phyloP scores from a whole-genome alignment of 2,113 vertebrate genomes.

The Salvelinus fontinalis region DNA sequence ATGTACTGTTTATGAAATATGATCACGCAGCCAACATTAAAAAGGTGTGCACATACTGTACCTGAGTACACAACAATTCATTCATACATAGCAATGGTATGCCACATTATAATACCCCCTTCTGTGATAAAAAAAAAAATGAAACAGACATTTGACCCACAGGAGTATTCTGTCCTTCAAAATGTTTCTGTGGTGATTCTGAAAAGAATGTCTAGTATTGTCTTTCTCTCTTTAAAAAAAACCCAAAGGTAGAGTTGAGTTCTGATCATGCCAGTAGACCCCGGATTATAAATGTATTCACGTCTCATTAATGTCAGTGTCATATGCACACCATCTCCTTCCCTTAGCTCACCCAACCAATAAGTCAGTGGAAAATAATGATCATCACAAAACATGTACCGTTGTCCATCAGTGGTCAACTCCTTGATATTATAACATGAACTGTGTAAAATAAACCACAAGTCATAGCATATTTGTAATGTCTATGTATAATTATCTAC shows the following conservation, averaged over 20 bases:
- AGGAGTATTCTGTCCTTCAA: conserved; percentile 48
- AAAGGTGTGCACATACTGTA: conserved; percentile 44
- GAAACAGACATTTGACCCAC: conserved; percentile 61
- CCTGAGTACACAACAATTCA: conserved; percentile 53
- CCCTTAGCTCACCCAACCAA: conserved; percentile 32
- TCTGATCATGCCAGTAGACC: conserved; percentile 16
- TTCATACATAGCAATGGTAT: conserved; percentile 54
- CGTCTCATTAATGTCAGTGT: conserved; percentile 30
- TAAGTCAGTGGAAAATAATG: conserved; percentile 38
- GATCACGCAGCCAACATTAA: conserved; percentile 73
- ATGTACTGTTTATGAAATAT: conserved; percentile 80
- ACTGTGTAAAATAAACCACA: conserved; percentile 42
- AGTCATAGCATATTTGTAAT: conserved; percentile 29
- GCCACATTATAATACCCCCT: conserved; percentile 37
- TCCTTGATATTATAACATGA: conserved; percentile 15
- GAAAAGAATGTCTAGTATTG: background rate
- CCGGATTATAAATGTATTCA: conserved; percentile 35
- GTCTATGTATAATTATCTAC: background rate
- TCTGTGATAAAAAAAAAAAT: conserved; percentile 71
- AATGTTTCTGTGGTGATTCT: conserved; percentile 18
- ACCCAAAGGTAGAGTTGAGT: conserved; percentile 21
- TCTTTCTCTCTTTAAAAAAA: background rate
- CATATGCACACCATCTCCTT: conserved; percentile 37
- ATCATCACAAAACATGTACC: conserved; percentile 42
- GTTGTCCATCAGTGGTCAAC: conserved; percentile 46